phyloP scores from a whole-genome alignment of 2,113 vertebrate genomes.

The Ameiurus melas region DNA sequence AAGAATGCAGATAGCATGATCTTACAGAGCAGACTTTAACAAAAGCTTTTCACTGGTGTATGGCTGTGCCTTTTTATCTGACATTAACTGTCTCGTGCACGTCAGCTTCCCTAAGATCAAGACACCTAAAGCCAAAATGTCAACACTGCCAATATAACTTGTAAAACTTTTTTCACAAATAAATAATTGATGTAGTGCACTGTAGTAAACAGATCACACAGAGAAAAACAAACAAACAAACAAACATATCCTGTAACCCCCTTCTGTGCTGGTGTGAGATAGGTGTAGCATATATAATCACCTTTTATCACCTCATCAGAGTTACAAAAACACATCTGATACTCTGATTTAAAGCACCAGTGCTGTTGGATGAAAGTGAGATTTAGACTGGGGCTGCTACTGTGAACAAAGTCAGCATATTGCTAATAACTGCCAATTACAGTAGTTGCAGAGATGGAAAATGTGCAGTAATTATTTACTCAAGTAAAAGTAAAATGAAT shows the following conservation, averaged over 20 bases:
- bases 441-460: not conserved
- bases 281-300: not conserved
- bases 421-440: not conserved
- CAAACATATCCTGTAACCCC: not conserved
- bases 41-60: not conserved
- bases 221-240: not conserved
- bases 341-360: not conserved
- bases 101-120: not conserved
- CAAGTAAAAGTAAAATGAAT: not conserved
- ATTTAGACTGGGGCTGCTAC: not conserved
- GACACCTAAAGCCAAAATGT: not conserved
- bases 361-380: not conserved
- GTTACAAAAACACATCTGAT: not conserved
- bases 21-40: not conserved
- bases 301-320: not conserved
- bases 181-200: not conserved
- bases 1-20: not conserved
- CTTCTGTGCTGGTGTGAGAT: not conserved
- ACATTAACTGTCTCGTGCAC: not conserved
- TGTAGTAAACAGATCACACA: not conserved
- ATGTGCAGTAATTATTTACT: not conserved
- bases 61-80: not conserved
- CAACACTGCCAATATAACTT: not conserved
- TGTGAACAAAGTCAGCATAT: not conserved
- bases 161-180: not conserved